Evolutionary conservation across 2,797 vertebrate species (phyloP), one percentile per base, ranked within the genome.

Genomic region (Pteronotus mesoamericanus): DNA sequence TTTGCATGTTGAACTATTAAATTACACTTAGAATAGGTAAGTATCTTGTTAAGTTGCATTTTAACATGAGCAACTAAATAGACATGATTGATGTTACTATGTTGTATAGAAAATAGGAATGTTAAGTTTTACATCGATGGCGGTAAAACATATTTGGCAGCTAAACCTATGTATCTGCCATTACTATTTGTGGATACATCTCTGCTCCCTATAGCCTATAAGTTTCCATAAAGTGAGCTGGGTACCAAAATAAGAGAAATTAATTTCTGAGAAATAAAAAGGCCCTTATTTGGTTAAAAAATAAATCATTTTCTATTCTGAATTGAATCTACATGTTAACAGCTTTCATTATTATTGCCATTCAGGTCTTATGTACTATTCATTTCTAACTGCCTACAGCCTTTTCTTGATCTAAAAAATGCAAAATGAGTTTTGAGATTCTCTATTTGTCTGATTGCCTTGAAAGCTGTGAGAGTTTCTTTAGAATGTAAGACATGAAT

Each of bases 281-380:
- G 24, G 22, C 34, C 95, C 53, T 93, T 92, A 82, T 39, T 96
- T 96, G 75, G 79, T 91, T 64, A 71, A 95, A 96, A 95, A 95
- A 94, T 74, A 91, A 88, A 61, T 53, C 71, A 88, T 94, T 93
- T 94, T 37, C 53, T 80, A 15, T 96, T 98, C 85, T 92, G 95
- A 94, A 96, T 94, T 57, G 71, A 94, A 92, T 94, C 79, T 95
- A 68, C 91, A 96, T 97, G 91, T 97, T 96, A 98, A 96, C 55
- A 96, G 77, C 86, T 94, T 97, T 95, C 91, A 96, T 95, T 97
- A 96, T 97, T 96, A 88, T 94, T 92, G 87, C 55, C 78, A 96
- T 93, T 95, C 68, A 44, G 26, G 18, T 92, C 53, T 97, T 96
- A 94, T 96, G 74, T 96, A 80, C 66, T 97, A 92, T 97, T 94